Conservation (phyloP, 2,113 vertebrate species). For the Pterophyllum scalare region DNA sequence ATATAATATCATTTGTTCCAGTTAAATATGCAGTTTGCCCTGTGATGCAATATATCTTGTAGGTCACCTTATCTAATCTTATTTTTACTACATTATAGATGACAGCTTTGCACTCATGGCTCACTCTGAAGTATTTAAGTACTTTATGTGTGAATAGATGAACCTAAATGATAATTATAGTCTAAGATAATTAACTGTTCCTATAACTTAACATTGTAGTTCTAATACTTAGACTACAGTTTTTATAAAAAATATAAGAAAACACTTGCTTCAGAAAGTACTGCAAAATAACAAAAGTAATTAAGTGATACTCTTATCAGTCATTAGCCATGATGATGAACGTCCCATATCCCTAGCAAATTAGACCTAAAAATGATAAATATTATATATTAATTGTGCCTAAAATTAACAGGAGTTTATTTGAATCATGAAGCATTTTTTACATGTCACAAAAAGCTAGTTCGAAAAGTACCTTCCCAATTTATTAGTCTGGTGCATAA, state of each 20-base stretch:
- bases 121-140: not conserved
- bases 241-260: not conserved
- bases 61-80: conserved; percentile 22
- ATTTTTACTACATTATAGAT: not conserved
- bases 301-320: not conserved
- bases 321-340: too few species aligned
- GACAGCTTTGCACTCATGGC: not conserved
- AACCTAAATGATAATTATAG: not conserved
- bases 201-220: not conserved
- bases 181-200: not conserved
- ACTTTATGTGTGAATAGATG: not conserved
- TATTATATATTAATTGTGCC: too few species aligned
- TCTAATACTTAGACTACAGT: not conserved
- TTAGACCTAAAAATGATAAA: too few species aligned
- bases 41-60: conserved; percentile 23
- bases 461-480: too few species aligned
- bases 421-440: too few species aligned
- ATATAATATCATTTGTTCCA: conserved; percentile 34
- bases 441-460: too few species aligned
- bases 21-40: conserved; percentile 34
- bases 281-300: not conserved
- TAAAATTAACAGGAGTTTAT: too few species aligned
- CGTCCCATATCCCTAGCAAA: too few species aligned
- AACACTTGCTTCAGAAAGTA: not conserved
- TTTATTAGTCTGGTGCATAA: too few species aligned